phyloP scores from a whole-genome alignment of 2,797 vertebrate genomes.

The Labeo calbasu region DNA sequence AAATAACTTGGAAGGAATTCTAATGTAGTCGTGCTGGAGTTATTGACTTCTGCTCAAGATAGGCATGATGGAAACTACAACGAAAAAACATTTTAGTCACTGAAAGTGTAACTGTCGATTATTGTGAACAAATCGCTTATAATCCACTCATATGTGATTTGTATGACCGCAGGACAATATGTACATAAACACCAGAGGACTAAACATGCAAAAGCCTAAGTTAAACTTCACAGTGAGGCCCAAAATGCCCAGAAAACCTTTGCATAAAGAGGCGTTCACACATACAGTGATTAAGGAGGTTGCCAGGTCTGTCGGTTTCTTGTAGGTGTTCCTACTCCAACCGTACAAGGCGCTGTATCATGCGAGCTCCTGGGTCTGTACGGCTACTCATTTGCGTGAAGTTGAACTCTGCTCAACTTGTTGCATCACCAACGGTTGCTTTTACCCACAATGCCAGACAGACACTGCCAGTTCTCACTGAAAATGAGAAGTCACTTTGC shows the following conservation, averaged over 20 bases:
- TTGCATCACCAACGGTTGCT: background rate
- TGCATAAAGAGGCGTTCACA: background rate
- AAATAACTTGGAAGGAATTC: constrained; percentile 45
- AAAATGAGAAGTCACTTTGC: background rate
- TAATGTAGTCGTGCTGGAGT: constrained; percentile 26
- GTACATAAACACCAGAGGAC: background rate
- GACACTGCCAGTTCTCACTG: background rate
- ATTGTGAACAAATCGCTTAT: constrained; percentile 1
- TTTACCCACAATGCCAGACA: background rate
- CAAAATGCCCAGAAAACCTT: background rate
- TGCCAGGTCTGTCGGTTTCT: background rate
- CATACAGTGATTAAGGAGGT: background rate
- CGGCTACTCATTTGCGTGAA: background rate
- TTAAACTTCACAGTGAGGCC: background rate
- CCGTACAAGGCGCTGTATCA: background rate
- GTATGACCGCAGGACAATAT: background rate
- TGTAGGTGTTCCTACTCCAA: background rate
- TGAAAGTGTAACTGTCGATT: background rate
- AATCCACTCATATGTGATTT: constrained; percentile 17
- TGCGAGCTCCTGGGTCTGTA: background rate
- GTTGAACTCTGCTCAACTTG: background rate
- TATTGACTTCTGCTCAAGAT: constrained; percentile 1
- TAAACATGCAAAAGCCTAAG: background rate
- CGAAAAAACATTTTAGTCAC: background rate
- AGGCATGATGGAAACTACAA: constrained; percentile 33